Conservation (phyloP, 2,113 vertebrate genomes). For the Rhinolophus sinicus region DNA sequence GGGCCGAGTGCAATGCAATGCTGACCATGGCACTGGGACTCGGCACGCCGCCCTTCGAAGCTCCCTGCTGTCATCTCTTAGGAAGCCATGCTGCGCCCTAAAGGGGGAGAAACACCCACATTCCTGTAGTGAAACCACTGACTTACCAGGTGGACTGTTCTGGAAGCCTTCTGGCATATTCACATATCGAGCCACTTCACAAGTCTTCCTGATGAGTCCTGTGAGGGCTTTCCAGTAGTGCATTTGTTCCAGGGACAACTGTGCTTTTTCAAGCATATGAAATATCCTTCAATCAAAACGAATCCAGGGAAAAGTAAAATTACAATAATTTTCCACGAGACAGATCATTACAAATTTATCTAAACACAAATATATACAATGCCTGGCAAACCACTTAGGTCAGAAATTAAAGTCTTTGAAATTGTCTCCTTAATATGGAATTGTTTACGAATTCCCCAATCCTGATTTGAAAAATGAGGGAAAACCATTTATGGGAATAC, state of each 20-base stretch:
- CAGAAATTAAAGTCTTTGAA: neutral
- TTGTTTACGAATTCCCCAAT: neutral
- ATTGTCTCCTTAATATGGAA: neutral
- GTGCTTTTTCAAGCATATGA: constrained; percentile 62
- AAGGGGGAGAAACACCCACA: no score
- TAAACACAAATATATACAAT: neutral
- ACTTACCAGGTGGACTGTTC: constrained; percentile 37
- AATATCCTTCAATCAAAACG: constrained; percentile 68
- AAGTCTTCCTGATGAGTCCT: constrained; percentile 58
- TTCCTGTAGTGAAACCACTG: neutral
- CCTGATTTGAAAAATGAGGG: neutral
- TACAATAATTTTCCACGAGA: neutral
- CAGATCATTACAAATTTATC: neutral
- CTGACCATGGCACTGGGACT: no score
- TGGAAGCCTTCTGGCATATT: neutral
- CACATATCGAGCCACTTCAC: constrained; percentile 46
- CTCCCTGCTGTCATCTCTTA: neutral
- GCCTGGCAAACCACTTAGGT: accelerated
- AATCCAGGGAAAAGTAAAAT: neutral
- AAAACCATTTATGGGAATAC: neutral
- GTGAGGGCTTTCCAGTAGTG: constrained; percentile 66
- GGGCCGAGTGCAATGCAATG: no score
- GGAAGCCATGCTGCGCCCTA: accelerated
- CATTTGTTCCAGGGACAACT: constrained; percentile 55
- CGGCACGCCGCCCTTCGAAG: no score